Evolutionary conservation across 2,797 vertebrate genomes (phyloP), one percentile per base, ranked within the genome.

Genomic region (Takifugu rubripes): DNA sequence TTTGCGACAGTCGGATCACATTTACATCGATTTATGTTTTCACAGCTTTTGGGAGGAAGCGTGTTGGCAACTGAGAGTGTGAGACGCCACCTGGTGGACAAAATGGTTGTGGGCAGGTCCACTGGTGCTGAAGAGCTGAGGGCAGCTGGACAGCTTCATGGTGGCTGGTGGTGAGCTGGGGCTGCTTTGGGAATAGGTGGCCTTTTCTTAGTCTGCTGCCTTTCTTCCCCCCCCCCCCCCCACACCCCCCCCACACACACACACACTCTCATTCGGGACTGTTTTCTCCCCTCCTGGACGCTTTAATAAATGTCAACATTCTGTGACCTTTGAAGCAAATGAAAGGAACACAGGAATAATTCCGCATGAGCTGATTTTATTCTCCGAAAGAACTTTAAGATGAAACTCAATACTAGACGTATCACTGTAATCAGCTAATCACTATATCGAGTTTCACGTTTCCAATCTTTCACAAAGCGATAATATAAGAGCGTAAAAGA

Each of bases 71-170:
- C 45, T 60, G 64, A 85, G 69, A 84, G 86, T 5, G 54, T 62
- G 4, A 74, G 52, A 66, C 80, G 83, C 87, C 87, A 83, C 86
- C 87, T 72, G 12, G 74, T 84, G 87, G 86, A 75, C 77, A 52
- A 68, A 40, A 78, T 0, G 46, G 27, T 49, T 82, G 46, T 1
- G 8, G 47, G 66, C 81, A 66, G 11, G 9, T 46, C 62, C 54
- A 25, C 51, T 15, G 53, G 49, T 27, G 55, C 56, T 31, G 49
- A 11, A 44, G 61, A 46, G 43, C 60, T 25, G 67, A 75, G 66
- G 52, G 50, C 61, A 74, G 70, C 64, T 63, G 43, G 16, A 15
- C 25, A 44, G 6, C 24, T 60, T 76, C 66, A 72, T 7, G 15
- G 51, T 72, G 71, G 72, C 58, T 48, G 76, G 79, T 50, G 54